These are phyloP conservation scores for Polyommatus iphigenia DNA, from an alignment of 2,888 invertebrate species.

Conservation along the genomic window DNA sequence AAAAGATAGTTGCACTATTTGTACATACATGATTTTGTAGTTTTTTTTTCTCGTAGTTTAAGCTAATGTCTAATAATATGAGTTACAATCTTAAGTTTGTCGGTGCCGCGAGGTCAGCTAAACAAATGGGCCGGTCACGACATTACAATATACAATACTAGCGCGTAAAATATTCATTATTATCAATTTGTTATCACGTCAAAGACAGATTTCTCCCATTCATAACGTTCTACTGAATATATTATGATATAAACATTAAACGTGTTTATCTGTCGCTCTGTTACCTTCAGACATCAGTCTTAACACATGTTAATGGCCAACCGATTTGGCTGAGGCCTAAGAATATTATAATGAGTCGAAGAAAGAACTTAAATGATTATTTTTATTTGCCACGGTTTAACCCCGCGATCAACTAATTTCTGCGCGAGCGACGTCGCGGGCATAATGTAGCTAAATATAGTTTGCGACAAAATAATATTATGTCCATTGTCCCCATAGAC, in stretches of 20 bases:
- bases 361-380: no score
- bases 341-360: no score
- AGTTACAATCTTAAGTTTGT: background rate
- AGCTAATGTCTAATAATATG: no score
- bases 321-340: no score
- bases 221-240: background rate
- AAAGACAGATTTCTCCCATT: background rate
- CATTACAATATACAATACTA: background rate
- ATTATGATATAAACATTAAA: background rate
- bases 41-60: no score
- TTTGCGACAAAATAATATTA: background rate
- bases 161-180: no score
- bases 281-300: background rate
- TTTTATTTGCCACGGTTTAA: no score
- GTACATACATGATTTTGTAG: no score
- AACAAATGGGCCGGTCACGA: background rate
- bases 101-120: background rate
- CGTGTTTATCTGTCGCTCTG: background rate
- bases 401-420: background rate
- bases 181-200: background rate
- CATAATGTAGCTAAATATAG: background rate
- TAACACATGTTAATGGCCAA: background rate
- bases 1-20: no score
- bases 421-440: background rate
- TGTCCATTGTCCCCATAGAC: background rate